A percentile compares a stretch with the other conserved stretches of the same genome.
phyloP scores from a whole-genome alignment of 2,888 invertebrate genomes.

The Escarpia spicata region DNA sequence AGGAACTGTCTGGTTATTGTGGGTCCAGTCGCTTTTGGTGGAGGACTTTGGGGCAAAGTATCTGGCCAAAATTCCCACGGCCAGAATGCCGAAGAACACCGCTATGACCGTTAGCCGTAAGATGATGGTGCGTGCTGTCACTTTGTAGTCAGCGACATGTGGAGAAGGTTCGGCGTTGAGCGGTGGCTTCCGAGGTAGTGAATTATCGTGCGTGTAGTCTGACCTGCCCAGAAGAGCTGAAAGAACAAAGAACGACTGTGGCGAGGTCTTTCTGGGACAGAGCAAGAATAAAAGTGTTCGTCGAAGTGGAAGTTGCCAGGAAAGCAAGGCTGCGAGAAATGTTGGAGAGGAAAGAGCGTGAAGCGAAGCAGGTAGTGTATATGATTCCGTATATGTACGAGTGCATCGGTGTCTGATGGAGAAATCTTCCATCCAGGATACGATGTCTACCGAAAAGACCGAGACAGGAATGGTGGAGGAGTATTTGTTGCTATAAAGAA shows the following conservation, averaged over 20 bases:
- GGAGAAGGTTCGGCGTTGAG: neutral
- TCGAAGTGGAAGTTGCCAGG: neutral
- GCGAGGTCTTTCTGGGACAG: neutral
- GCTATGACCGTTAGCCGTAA: neutral
- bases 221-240: neutral
- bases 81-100: neutral
- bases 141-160: neutral
- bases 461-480: too few relatives aligned
- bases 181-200: neutral
- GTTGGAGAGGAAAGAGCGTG: neutral
- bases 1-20: neutral
- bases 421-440: too few relatives aligned
- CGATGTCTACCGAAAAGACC: too few relatives aligned
- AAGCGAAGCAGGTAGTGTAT: neutral
- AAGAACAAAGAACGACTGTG: neutral
- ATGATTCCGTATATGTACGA: too few relatives aligned
- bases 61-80: neutral
- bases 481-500: too few relatives aligned
- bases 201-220: neutral
- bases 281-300: neutral
- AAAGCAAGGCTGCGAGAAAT: neutral
- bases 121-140: neutral
- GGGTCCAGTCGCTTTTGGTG: neutral
- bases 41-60: neutral
- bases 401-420: too few relatives aligned